A percentile compares a stretch with the other conserved stretches of the same genome.
Conservation (phyloP, 53 echinoderm and acorn worm species). For the Holothuria scabra region DNA sequence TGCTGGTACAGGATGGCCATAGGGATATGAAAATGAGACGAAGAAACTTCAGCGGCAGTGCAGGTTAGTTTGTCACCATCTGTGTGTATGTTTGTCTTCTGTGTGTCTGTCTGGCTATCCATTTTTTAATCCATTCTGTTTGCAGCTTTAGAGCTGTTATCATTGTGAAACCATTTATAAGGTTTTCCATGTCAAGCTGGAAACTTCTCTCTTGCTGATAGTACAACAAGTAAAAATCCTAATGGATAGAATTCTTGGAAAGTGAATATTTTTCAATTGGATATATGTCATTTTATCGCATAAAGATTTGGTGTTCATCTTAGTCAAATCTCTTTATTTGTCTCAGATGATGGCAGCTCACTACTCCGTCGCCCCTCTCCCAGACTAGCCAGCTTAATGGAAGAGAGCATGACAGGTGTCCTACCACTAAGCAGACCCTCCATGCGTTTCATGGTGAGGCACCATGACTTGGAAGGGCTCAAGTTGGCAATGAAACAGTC, state of each 20-base stretch:
- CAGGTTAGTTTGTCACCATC: conserved; percentile 59
- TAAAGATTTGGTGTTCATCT: not conserved
- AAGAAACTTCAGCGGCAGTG: conserved; percentile 88
- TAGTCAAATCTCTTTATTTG: too few species aligned
- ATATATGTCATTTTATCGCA: not conserved
- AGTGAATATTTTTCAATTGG: not conserved
- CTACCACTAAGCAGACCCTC: conserved; percentile 79
- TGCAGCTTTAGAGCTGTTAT: too few species aligned
- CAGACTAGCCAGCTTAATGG: conserved; percentile 81
- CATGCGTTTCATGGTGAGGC: conserved; percentile 85
- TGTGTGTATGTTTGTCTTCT: too few species aligned
- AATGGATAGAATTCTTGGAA: too few species aligned
- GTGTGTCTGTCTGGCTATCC: too few species aligned
- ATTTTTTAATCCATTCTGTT: too few species aligned
- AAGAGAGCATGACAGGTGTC: conserved; percentile 69
- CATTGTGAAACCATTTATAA: too few species aligned
- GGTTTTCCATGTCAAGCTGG: too few species aligned
- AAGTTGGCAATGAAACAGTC: conserved; percentile 95
- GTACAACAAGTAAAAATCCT: too few species aligned
- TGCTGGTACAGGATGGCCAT: conserved; percentile 70
- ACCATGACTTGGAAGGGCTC: conserved; percentile 91
- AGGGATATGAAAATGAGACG: conserved; percentile 73
- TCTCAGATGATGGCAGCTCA: conserved; percentile 88
- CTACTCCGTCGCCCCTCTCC: conserved; percentile 87
- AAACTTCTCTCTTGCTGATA: too few species aligned